A percentile compares a stretch with the other conserved stretches of the same genome.
These are phyloP conservation scores for Lithophane semibrunnea DNA, from an alignment of 2,888 invertebrate species.

Conservation along the genomic window DNA sequence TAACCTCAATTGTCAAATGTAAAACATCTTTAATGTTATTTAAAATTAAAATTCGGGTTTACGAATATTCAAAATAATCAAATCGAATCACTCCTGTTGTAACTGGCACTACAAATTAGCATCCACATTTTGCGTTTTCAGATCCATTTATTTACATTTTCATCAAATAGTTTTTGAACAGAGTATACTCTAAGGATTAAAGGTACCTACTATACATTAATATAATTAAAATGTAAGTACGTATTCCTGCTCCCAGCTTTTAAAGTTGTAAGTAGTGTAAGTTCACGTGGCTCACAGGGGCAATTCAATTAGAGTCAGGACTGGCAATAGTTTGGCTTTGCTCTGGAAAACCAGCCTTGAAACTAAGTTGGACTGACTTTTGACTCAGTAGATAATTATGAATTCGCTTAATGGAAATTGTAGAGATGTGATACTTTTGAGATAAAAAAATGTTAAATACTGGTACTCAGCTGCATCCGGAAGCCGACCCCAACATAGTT, in stretches of 20 bases:
- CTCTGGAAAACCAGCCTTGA: neutral
- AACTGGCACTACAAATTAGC: neutral
- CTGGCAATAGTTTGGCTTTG: constrained; percentile 15
- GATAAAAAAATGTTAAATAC: too few species aligned
- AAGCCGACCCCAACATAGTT: too few species aligned
- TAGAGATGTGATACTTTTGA: neutral
- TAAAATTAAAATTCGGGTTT: neutral
- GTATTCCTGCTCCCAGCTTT: constrained; percentile 17
- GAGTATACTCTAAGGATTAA: constrained; percentile 2
- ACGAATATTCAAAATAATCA: neutral
- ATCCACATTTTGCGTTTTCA: neutral
- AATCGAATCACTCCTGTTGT: neutral
- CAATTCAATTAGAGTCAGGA: constrained; percentile 36
- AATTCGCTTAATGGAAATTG: neutral
- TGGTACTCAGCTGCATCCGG: too few species aligned
- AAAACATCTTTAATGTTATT: too few species aligned
- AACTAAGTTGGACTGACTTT: constrained; percentile 1
- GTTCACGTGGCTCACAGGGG: constrained; percentile 27
- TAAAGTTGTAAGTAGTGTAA: constrained; percentile 11
- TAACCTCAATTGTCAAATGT: too few species aligned
- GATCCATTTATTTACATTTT: neutral
- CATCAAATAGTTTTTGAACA: neutral
- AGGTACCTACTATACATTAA: neutral
- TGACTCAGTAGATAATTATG: constrained; percentile 22
- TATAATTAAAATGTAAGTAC: constrained; percentile 24